Evolutionary conservation across 2,888 invertebrate species (phyloP).

Genomic region (Alviniconcha strummeri): DNA sequence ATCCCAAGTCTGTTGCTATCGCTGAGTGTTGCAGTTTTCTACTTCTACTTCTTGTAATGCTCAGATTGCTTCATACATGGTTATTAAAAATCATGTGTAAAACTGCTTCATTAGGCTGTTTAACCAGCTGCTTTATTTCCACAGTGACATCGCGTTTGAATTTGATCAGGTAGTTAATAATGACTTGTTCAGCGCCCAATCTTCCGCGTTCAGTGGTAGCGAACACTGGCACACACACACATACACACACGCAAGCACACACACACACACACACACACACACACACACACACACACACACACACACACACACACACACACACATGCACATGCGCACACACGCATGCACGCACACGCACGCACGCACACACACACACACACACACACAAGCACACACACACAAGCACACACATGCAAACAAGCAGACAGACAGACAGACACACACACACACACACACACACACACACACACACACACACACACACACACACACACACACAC

Average conservation of each 20-base stretch:
- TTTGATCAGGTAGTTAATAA: no score
- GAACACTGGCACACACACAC: background rate
- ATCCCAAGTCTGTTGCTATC: no score
- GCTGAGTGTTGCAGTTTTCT: no score
- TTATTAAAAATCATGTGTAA: no score
- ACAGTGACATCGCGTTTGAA: no score
- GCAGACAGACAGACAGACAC: slow-evolving; percentile 7
- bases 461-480: slow-evolving; percentile 2
- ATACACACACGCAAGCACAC: background rate
- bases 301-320: background rate
- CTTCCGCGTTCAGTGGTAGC: no score
- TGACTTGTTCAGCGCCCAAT: no score
- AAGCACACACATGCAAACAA: background rate
- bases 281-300: background rate
- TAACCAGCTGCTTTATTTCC: no score
- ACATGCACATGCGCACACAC: background rate
- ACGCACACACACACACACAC: slow-evolving; percentile 20
- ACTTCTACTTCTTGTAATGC: no score
- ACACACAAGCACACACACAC: slow-evolving; percentile 12
- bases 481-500: slow-evolving; percentile 8
- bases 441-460: background rate
- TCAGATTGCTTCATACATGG: no score
- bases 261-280: slow-evolving; percentile 6
- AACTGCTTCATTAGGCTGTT: no score
- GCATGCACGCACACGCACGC: background rate